phyloP scores from a whole-genome alignment of 2,113 vertebrate species.

The Todiramphus saurophagus region DNA sequence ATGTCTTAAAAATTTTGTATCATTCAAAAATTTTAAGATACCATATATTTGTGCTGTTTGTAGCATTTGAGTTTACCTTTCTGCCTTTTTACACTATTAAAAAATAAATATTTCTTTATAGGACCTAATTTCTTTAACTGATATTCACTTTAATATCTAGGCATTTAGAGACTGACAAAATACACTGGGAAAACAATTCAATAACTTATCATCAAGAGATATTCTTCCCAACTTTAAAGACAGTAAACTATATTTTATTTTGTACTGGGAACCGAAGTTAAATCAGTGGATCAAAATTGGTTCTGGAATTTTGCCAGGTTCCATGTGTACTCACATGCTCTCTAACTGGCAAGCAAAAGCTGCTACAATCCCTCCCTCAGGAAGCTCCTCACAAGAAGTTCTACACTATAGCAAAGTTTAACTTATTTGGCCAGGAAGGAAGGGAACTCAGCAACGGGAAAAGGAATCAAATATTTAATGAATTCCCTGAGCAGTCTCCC shows the following conservation, averaged over 20 bases:
- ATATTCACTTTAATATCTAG: background rate
- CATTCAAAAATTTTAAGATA: background rate
- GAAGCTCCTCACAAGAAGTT: background rate
- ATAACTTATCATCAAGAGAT: background rate
- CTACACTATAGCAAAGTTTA: background rate
- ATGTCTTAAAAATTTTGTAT: accelerated
- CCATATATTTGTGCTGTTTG: background rate
- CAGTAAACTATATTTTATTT: background rate
- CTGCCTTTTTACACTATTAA: background rate
- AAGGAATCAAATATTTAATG: background rate
- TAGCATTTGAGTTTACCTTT: background rate
- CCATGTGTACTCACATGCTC: background rate
- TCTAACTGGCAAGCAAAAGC: background rate
- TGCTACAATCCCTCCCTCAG: background rate
- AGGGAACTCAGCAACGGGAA: background rate
- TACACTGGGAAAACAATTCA: background rate
- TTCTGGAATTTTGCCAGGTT: background rate
- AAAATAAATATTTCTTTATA: background rate
- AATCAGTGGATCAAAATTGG: background rate
- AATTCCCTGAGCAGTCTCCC: background rate
- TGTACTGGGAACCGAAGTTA: background rate
- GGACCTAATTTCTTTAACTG: background rate
- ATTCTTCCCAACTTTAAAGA: background rate
- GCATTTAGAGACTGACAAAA: background rate
- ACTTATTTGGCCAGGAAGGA: background rate